phyloP scores from a whole-genome alignment of 1,140 invertebrate genomes.

The Heliothis virescens region DNA sequence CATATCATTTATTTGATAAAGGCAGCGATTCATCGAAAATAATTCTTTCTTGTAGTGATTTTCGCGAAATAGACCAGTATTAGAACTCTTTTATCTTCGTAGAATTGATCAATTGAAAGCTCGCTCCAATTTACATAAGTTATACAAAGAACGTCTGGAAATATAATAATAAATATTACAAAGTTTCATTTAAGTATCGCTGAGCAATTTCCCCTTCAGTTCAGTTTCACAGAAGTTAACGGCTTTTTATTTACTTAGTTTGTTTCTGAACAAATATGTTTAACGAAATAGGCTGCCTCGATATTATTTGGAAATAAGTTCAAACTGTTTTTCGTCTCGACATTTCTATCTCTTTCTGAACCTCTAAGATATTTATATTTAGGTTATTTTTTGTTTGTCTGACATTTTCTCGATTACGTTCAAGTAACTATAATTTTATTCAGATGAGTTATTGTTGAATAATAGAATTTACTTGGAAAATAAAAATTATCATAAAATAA shows the following conservation, averaged over 20 bases:
- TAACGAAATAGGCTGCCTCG: neutral
- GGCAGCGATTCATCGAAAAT: neutral
- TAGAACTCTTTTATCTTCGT: constrained; percentile 13
- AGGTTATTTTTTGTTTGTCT: too few relatives aligned
- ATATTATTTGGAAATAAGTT: too few relatives aligned
- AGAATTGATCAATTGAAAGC: neutral
- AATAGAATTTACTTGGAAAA: too few relatives aligned
- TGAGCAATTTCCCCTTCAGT: neutral
- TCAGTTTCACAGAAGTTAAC: neutral
- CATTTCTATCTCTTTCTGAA: too few relatives aligned
- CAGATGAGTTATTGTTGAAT: too few relatives aligned
- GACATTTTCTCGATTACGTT: too few relatives aligned
- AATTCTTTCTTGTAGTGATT: constrained; percentile 14
- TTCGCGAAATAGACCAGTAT: neutral
- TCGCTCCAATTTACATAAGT: constrained; percentile 17
- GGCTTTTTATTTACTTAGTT: neutral
- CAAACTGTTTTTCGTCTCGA: too few relatives aligned
- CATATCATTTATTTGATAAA: constrained; percentile 15
- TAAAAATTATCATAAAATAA: too few relatives aligned
- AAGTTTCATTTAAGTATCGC: neutral
- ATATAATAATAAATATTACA: constrained; percentile 7
- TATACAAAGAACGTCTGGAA: neutral
- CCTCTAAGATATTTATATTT: too few relatives aligned
- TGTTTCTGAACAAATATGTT: constrained; percentile 1
- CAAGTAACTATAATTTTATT: too few relatives aligned